phyloP scores from a whole-genome alignment of 2,797 vertebrate species.

The Acanthis flammea region DNA sequence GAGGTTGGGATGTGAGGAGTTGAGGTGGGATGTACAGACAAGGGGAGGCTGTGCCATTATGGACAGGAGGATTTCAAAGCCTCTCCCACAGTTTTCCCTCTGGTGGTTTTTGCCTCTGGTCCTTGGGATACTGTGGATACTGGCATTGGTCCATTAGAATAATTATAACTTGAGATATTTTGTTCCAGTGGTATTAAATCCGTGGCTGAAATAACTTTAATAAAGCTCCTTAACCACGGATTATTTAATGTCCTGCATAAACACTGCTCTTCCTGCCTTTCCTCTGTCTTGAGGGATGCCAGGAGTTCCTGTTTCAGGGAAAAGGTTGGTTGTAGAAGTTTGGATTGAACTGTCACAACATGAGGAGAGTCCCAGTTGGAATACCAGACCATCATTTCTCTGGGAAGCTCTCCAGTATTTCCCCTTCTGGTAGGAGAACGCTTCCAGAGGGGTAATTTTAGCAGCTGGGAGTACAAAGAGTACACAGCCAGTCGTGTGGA shows the following conservation, averaged over 20 bases:
- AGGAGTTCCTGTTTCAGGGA: not conserved
- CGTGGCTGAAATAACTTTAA: not conserved
- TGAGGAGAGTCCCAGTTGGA: not conserved
- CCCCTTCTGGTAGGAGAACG: no score
- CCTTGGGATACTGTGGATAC: not conserved
- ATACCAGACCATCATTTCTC: not conserved
- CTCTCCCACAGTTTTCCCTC: not conserved
- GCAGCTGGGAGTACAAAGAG: not conserved
- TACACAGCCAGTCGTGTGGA: not conserved
- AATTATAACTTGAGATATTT: not conserved
- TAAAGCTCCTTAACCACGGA: not conserved
- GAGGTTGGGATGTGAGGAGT: not conserved
- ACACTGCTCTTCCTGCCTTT: not conserved
- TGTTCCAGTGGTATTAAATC: not conserved
- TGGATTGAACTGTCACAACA: not conserved
- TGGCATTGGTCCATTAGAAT: not conserved
- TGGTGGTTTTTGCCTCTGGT: not conserved
- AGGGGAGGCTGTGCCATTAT: rapidly evolving
- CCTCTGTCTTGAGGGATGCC: not conserved
- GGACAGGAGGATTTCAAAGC: not conserved
- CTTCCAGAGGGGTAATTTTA: not conserved
- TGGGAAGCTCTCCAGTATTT: not conserved
- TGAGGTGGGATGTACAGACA: not conserved
- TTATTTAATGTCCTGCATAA: not conserved
- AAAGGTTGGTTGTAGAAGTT: not conserved